phyloP scores from a whole-genome alignment of 2,797 vertebrate genomes.

The Labeo calbasu region DNA sequence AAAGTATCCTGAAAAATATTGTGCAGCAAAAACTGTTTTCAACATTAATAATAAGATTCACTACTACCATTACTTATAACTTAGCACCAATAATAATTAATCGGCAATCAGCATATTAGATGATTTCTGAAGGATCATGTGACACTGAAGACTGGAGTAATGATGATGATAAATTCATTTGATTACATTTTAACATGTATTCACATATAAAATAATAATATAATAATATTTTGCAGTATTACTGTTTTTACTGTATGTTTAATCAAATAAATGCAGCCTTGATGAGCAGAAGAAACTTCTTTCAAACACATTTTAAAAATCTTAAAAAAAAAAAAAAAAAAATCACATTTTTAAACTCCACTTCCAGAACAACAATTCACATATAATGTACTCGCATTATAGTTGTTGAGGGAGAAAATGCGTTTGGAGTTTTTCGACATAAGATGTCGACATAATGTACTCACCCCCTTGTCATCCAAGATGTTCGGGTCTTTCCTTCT shows the following conservation, averaged over 20 bases:
- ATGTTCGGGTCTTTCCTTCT: no score
- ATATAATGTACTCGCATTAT: no score
- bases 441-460: no score
- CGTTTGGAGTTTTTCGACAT: no score
- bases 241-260: not conserved
- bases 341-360: no score
- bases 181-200: not conserved
- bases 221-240: not conserved
- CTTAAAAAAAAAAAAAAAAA: no score
- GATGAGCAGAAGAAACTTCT: not conserved
- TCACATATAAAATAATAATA: not conserved
- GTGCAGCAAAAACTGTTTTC: not conserved
- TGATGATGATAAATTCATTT: not conserved
- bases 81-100: not conserved
- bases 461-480: no score
- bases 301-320: not conserved
- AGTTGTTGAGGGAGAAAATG: no score
- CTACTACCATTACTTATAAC: not conserved
- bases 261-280: not conserved
- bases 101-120: not conserved
- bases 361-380: no score
- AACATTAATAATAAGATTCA: not conserved
- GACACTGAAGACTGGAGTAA: not conserved
- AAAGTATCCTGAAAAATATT: not conserved
- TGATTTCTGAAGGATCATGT: not conserved